phyloP scores from a whole-genome alignment of 2,797 vertebrate species.

The Labeo calbasu region DNA sequence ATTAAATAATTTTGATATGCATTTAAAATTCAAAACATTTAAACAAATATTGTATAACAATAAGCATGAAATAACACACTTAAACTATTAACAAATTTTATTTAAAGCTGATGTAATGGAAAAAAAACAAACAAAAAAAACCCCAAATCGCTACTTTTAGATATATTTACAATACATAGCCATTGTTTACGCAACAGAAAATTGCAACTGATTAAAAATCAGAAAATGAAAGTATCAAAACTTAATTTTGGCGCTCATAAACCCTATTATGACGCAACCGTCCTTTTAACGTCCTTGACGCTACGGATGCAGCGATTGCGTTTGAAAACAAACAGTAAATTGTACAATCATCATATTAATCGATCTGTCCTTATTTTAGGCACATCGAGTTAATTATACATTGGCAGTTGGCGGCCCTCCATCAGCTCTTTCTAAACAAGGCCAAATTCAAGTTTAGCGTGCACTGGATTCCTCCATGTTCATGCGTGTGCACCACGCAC shows the following conservation, averaged over 20 bases:
- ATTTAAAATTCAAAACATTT: too few relatives aligned
- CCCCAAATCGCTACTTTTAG: background rate
- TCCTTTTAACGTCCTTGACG: slow-evolving; percentile 48
- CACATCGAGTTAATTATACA: background rate
- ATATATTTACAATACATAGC: background rate
- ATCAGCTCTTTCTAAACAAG: background rate
- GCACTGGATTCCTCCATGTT: slow-evolving; percentile 19
- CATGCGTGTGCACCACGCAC: background rate
- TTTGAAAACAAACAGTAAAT: slow-evolving; percentile 10
- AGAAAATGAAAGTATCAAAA: background rate
- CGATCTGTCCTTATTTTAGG: background rate
- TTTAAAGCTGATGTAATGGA: background rate
- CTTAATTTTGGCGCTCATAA: background rate
- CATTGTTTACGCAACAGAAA: background rate
- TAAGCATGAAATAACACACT: background rate
- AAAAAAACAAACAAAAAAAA: too few relatives aligned
- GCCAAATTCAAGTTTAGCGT: slow-evolving; percentile 18
- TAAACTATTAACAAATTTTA: background rate
- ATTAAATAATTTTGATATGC: too few relatives aligned
- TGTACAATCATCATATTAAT: background rate
- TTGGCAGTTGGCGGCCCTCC: background rate
- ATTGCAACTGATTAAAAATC: background rate
- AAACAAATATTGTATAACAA: too few relatives aligned
- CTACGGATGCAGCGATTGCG: background rate
- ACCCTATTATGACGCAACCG: slow-evolving; percentile 31